phyloP scores from a whole-genome alignment of 2,113 vertebrate genomes.

The Stigmatopora argus region DNA sequence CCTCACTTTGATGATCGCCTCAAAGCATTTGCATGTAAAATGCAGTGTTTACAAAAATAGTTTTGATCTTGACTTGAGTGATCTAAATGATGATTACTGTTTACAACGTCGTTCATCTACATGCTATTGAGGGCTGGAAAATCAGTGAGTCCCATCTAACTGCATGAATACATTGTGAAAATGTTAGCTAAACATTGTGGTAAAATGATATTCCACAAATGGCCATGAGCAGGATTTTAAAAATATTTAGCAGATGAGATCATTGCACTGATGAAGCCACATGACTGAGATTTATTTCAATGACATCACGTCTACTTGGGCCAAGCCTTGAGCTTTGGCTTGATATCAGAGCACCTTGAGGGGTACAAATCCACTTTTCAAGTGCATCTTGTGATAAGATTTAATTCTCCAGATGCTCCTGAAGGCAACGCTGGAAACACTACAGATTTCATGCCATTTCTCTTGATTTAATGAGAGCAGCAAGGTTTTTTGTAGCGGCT shows the following conservation, averaged over 20 bases:
- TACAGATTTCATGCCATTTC: slow-evolving; percentile 11
- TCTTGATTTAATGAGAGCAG: slow-evolving; percentile 42
- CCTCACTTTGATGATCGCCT: background rate
- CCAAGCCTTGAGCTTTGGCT: slow-evolving; percentile 25
- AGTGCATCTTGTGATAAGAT: slow-evolving; percentile 16
- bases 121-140: background rate
- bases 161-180: slow-evolving; percentile 4
- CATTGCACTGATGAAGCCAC: slow-evolving; percentile 30
- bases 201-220: slow-evolving; percentile 19
- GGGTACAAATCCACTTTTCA: slow-evolving; percentile 21
- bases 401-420: slow-evolving; percentile 27
- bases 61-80: background rate
- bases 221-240: slow-evolving; percentile 4
- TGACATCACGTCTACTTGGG: slow-evolving; percentile 37
- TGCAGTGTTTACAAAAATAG: background rate
- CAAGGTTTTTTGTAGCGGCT: slow-evolving; percentile 29
- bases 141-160: slow-evolving; percentile 7
- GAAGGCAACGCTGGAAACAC: slow-evolving; percentile 11
- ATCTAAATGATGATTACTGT: background rate
- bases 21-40: background rate
- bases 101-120: background rate
- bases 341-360: slow-evolving; percentile 29
- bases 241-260: slow-evolving; percentile 41
- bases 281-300: slow-evolving; percentile 28
- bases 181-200: background rate